Evolutionary conservation across 1,140 invertebrate species (phyloP).

Genomic region (Globodera rostochiensis): DNA sequence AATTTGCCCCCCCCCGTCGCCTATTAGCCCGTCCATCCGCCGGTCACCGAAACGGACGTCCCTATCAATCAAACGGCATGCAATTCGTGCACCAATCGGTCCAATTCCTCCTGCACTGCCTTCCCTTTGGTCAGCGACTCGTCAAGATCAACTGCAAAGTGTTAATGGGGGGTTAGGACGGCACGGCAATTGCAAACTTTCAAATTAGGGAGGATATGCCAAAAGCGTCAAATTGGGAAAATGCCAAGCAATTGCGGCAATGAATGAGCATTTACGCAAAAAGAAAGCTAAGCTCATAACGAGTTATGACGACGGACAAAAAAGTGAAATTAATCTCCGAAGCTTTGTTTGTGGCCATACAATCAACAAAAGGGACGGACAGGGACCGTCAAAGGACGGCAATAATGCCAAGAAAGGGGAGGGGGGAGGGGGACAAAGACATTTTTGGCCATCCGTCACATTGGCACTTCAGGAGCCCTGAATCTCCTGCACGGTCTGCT

Average conservation of each 20-base stretch:
- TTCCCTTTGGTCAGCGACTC: conserved; percentile 44
- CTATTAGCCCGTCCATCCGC: too few species aligned
- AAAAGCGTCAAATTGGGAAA: not conserved
- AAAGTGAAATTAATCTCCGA: not conserved
- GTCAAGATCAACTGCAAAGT: conserved; percentile 62
- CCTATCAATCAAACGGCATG: conserved; percentile 57
- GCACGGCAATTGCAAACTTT: conserved; percentile 28
- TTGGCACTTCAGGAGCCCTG: conserved; percentile 75
- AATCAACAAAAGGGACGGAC: conserved; percentile 2
- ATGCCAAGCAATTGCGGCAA: not conserved
- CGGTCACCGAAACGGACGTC: too few species aligned
- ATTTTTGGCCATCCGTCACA: not conserved
- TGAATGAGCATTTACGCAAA: not conserved
- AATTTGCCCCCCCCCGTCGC: not conserved
- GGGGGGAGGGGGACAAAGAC: not conserved
- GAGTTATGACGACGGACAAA: conserved; percentile 9
- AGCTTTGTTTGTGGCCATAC: too few species aligned
- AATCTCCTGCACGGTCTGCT: conserved; percentile 96
- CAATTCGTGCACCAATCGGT: conserved; percentile 59
- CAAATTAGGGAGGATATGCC: not conserved
- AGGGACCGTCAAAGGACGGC: not conserved
- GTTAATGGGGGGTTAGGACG: conserved; percentile 32
- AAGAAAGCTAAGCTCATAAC: not conserved
- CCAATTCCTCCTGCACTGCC: conserved; percentile 63
- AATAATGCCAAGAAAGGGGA: conserved; percentile 10